These are phyloP conservation scores for Zosterops hypoxanthus DNA, from an alignment of 2,113 vertebrate genomes.

Conservation along the genomic window DNA sequence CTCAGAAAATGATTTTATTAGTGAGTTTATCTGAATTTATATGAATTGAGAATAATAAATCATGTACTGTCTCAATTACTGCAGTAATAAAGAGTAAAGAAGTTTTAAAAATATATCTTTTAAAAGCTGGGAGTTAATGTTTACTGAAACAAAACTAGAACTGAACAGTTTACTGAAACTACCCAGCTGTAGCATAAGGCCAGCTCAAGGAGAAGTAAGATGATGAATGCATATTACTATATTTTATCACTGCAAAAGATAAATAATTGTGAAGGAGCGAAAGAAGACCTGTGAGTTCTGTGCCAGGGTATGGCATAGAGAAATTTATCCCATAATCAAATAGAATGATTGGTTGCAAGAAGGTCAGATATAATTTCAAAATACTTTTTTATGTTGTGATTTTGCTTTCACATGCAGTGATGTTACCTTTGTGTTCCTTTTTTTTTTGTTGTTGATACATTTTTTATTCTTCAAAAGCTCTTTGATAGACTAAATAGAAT, in stretches of 20 bases:
- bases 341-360: background rate
- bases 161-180: background rate
- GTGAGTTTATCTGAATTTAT: background rate
- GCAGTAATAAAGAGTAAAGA: background rate
- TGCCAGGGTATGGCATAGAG: background rate
- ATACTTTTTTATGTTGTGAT: background rate
- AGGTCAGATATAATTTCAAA: background rate
- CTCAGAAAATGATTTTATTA: background rate
- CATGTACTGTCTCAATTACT: background rate
- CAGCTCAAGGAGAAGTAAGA: background rate
- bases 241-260: background rate
- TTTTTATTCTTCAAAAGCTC: background rate
- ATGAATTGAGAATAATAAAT: background rate
- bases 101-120: background rate
- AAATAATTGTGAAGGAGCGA: background rate
- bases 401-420: background rate
- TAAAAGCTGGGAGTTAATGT: background rate
- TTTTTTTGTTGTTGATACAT: background rate
- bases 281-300: background rate
- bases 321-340: background rate
- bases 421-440: background rate
- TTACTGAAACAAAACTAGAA: background rate
- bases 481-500: background rate
- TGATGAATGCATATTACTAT: background rate
- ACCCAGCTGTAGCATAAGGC: background rate